Conservation (phyloP, 2,797 vertebrate species). For the Sebastes itinus region DNA sequence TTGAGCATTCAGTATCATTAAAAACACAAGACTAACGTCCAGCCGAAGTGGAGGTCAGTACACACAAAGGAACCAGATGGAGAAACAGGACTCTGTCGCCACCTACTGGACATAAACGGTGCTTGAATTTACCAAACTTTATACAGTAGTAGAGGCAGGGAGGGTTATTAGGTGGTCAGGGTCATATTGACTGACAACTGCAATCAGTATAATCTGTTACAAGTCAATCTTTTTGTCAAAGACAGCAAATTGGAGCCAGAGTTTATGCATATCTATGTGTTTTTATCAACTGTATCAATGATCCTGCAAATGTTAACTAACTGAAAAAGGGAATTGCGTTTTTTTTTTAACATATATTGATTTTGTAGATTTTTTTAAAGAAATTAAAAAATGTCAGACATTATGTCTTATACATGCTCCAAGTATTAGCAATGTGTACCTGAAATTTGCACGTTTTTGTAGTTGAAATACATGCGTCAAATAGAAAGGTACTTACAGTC, state of each 20-base stretch:
- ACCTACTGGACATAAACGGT: slow-evolving; percentile 33
- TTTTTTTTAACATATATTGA: not conserved
- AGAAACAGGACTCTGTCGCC: slow-evolving; percentile 32
- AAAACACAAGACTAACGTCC: not conserved
- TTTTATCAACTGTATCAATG: not conserved
- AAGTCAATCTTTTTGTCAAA: not conserved
- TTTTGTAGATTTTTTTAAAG: not conserved
- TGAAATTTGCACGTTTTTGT: not conserved
- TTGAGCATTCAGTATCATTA: not conserved
- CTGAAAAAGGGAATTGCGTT: slow-evolving; percentile 6
- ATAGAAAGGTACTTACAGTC: not conserved
- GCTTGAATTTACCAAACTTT: not conserved
- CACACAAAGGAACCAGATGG: not conserved
- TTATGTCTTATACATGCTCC: not conserved
- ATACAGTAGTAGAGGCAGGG: not conserved
- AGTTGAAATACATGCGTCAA: not conserved
- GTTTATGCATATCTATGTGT: not conserved
- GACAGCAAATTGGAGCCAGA: not conserved
- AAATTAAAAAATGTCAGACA: not conserved
- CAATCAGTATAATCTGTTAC: not conserved
- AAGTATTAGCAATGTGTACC: not conserved
- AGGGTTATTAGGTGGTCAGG: not conserved
- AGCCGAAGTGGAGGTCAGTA: not conserved
- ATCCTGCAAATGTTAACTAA: not conserved
- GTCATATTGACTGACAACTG: not conserved